These are phyloP conservation scores for Aphelinus atriplicis DNA, from an alignment of 1,140 invertebrate genomes.

Conservation along the genomic window DNA sequence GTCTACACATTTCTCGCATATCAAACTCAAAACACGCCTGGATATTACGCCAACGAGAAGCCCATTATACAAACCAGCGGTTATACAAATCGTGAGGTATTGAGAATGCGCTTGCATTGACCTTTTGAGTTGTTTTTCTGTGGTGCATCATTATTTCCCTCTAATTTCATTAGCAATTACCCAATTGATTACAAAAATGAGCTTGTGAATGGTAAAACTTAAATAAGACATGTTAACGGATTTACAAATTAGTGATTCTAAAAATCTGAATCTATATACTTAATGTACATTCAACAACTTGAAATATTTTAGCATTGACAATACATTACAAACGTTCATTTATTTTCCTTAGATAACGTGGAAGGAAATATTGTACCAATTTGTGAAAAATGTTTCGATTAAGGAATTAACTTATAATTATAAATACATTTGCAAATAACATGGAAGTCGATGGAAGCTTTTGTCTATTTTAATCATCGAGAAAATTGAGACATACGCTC, in stretches of 20 bases:
- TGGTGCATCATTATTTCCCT: background rate
- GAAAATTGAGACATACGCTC: background rate
- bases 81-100: slow-evolving; percentile 23
- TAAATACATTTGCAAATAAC: background rate
- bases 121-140: background rate
- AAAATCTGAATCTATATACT: slow-evolving; percentile 31
- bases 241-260: slow-evolving; percentile 33
- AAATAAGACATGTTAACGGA: slow-evolving; percentile 24
- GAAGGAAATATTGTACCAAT: too few relatives aligned
- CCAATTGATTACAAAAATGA: slow-evolving; percentile 36
- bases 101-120: slow-evolving; percentile 24
- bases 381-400: too few relatives aligned
- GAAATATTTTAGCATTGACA: slow-evolving; percentile 23
- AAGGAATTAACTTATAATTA: too few relatives aligned
- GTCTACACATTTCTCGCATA: slow-evolving; percentile 6
- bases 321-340: background rate
- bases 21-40: slow-evolving; percentile 8
- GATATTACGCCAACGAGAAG: slow-evolving; percentile 14
- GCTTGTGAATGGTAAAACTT: slow-evolving; percentile 22
- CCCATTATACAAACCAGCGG: background rate
- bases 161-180: slow-evolving; percentile 10
- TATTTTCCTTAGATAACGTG: too few relatives aligned
- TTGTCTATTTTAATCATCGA: background rate
- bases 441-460: slow-evolving; percentile 31
- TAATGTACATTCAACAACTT: slow-evolving; percentile 36